Conservation (phyloP, 2,113 vertebrate species). For the Fulica atra region DNA sequence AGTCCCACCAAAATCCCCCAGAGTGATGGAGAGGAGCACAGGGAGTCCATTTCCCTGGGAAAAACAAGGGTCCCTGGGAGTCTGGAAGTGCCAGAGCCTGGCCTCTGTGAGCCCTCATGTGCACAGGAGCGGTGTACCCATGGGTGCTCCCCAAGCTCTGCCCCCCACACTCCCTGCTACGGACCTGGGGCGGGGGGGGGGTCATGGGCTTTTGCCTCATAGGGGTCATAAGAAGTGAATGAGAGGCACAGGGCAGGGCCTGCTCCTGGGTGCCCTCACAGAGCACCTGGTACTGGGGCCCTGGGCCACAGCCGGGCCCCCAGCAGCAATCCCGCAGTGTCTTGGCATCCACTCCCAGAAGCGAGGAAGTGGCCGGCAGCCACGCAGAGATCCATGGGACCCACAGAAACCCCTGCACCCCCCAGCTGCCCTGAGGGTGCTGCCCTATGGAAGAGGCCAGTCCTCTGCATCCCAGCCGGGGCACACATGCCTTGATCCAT, state of each 20-base stretch:
- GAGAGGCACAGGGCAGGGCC: neutral
- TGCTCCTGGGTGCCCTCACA: neutral
- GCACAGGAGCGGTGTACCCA: neutral
- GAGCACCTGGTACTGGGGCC: neutral
- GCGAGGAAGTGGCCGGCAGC: neutral
- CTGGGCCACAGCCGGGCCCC: neutral
- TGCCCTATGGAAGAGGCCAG: neutral
- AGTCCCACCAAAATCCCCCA: too few species aligned
- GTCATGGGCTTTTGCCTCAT: neutral
- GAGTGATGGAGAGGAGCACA: accelerated
- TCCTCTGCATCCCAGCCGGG: neutral
- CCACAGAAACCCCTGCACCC: neutral
- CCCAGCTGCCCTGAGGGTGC: neutral
- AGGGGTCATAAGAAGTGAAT: neutral
- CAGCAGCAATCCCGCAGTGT: neutral
- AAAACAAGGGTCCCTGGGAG: neutral
- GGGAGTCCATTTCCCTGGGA: neutral
- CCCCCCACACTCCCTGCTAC: neutral
- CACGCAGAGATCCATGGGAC: neutral
- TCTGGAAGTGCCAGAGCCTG: neutral
- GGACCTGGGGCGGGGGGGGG: neutral
- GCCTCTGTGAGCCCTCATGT: accelerated
- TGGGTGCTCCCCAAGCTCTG: accelerated
- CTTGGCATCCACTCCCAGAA: neutral
- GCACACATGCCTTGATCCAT: neutral